These are phyloP conservation scores for Ophion obscuratus DNA, from an alignment of 2,888 invertebrate species.

Conservation along the genomic window DNA sequence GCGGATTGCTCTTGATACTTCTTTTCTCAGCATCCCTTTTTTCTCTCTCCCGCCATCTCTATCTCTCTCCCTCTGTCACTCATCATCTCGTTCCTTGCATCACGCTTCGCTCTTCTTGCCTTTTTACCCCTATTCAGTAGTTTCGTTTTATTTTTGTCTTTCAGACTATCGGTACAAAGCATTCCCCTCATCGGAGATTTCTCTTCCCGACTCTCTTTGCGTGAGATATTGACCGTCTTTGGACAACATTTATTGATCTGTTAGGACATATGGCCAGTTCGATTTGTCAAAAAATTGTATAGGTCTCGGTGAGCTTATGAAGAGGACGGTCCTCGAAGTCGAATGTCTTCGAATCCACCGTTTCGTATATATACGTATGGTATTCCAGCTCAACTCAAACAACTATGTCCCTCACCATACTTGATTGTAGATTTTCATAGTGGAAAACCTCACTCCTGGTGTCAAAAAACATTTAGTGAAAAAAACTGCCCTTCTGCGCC, in stretches of 20 bases:
- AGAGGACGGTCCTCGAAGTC: no score
- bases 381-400: no score
- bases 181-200: constrained; percentile 36
- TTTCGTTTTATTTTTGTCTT: constrained; percentile 45
- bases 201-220: constrained; percentile 22
- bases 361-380: no score
- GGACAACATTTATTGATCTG: constrained; percentile 27
- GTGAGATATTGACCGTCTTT: constrained; percentile 58
- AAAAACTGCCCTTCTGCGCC: no score
- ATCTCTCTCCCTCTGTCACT: constrained; percentile 24
- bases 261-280: no score
- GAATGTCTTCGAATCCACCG: no score
- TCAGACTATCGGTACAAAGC: constrained; percentile 40
- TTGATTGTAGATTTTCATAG: no score
- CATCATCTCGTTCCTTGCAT: constrained; percentile 12
- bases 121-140: constrained; percentile 30
- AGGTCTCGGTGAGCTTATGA: no score
- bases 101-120: neutral
- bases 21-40: constrained; percentile 26
- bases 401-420: no score
- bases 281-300: no score
- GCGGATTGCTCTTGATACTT: constrained; percentile 49
- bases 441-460: no score
- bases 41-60: neutral
- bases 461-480: no score